Percentiles rank a stretch among this genome's conserved stretches.
These are phyloP conservation scores for Resseliella maxima DNA, from an alignment of 2,888 invertebrate genomes.

Conservation along the genomic window DNA sequence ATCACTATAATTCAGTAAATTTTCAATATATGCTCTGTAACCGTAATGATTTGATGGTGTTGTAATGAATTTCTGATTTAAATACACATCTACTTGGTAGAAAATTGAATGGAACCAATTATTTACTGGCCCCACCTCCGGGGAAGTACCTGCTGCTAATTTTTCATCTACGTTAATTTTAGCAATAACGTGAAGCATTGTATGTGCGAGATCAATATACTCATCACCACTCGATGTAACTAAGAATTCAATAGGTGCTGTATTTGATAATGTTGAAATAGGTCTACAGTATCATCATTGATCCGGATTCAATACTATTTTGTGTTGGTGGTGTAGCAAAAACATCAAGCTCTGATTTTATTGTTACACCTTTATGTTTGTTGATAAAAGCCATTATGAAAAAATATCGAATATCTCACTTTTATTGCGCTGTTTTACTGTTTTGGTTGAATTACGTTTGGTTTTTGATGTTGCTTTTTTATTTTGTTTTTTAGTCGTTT, in stretches of 20 bases:
- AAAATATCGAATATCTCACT: not conserved
- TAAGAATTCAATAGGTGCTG: conserved; percentile 55
- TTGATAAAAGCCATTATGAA: conserved; percentile 52
- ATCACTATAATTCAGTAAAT: conserved; percentile 57
- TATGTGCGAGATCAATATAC: conserved; percentile 56
- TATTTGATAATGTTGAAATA: conserved; percentile 18
- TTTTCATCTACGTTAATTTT: not conserved
- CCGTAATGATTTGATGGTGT: conserved; percentile 56
- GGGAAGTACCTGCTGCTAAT: not conserved
- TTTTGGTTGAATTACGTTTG: not conserved
- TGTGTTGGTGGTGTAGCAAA: conserved; percentile 53
- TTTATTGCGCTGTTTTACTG: not conserved
- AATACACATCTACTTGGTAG: conserved; percentile 54
- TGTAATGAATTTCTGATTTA: conserved; percentile 58
- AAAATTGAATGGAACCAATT: conserved; percentile 57
- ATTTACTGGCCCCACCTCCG: conserved; percentile 54
- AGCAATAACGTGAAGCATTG: conserved; percentile 28
- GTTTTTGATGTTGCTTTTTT: not conserved
- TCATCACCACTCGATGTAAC: conserved; percentile 50
- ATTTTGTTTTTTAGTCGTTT: not conserved
- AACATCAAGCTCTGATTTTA: conserved; percentile 48
- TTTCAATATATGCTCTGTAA: conserved; percentile 57
- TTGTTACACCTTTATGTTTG: not conserved
- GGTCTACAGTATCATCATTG: conserved; percentile 11
- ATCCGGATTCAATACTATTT: conserved; percentile 33